phyloP scores from a whole-genome alignment of 2,888 invertebrate species.

The Mesopsocus fuscifrons region DNA sequence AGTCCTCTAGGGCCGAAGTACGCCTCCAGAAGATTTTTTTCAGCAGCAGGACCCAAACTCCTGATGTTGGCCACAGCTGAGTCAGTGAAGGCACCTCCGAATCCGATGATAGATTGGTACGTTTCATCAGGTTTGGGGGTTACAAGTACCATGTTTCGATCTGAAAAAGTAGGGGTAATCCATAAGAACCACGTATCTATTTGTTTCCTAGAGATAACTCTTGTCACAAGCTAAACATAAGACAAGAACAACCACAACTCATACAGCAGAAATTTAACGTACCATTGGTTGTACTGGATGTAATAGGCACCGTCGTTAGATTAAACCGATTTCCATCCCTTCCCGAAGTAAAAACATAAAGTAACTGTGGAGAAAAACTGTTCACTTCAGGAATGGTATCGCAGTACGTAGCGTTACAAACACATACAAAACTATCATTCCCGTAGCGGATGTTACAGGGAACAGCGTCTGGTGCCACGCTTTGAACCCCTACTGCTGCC shows the following conservation, averaged over 20 bases:
- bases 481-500: too few relatives aligned
- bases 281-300: neutral
- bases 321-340: conserved; percentile 38
- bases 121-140: conserved; percentile 21
- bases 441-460: too few relatives aligned
- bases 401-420: conserved; percentile 50
- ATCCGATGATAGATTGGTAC: conserved; percentile 57
- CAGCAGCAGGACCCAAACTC: conserved; percentile 32
- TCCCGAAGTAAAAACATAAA: conserved; percentile 36
- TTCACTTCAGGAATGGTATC: conserved; percentile 38
- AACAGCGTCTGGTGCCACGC: too few relatives aligned
- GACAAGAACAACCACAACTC: too few relatives aligned
- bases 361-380: conserved; percentile 24
- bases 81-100: conserved; percentile 75
- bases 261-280: too few relatives aligned
- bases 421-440: conserved; percentile 28
- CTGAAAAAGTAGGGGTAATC: neutral
- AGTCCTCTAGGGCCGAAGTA: conserved; percentile 51
- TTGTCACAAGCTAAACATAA: too few relatives aligned
- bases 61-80: conserved; percentile 49
- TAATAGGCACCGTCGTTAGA: conserved; percentile 19
- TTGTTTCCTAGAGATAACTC: too few relatives aligned
- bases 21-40: conserved; percentile 38
- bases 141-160: conserved; percentile 14
- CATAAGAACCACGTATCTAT: neutral